Evolutionary conservation across 2,113 vertebrate genomes (phyloP), one percentile per base, ranked within the genome.

Genomic region (Silurus asotus): DNA sequence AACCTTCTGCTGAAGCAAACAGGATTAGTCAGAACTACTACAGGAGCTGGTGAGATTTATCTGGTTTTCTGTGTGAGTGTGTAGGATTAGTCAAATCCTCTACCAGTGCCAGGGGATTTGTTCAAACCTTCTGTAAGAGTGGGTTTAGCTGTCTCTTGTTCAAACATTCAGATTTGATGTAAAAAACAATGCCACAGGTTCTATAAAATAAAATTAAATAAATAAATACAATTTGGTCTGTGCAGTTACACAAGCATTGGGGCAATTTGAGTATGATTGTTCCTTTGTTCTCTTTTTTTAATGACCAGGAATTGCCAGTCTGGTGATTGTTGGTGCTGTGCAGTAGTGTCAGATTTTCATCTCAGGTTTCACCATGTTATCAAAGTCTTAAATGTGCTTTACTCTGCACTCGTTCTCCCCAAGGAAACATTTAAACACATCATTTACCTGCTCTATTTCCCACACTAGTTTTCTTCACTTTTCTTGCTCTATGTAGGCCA

Each of bases 401-500:
- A 53, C 84, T 70, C 51, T 79, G 25, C 49, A 8, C 53, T 81
- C 51, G 19, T 51, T 37, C 72, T 78, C 83, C 74, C 74, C 3
- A 75, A 75, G 74, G 81, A 76, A 64, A 84, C n/a, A 58, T 77
- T 49, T 85, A 82, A 87, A 90, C 28, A 77, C 74, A 65, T 88
- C 48, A 86, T 81, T 87, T 78, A 82, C 59, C 78, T 62, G 23
- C 76, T 53, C n/a, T 75, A 65, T 25, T 85, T 81, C 61, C 61
- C 62, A 64, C 49, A 67, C 56, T 65, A 72, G 70, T 49, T 28
- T 83, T 62, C 53, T 45, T 85, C 78, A 85, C 87, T 84, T 51
- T 80, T 78, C 61, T 65, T 82, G 65, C 76, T 87, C 84, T 90
- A 89, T 88, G 81, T 91, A 87, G 88, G 88, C 89, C 87, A 90